These are phyloP conservation scores for Pteropus rufus DNA, from an alignment of 2,797 vertebrate genomes.

Conservation along the genomic window DNA sequence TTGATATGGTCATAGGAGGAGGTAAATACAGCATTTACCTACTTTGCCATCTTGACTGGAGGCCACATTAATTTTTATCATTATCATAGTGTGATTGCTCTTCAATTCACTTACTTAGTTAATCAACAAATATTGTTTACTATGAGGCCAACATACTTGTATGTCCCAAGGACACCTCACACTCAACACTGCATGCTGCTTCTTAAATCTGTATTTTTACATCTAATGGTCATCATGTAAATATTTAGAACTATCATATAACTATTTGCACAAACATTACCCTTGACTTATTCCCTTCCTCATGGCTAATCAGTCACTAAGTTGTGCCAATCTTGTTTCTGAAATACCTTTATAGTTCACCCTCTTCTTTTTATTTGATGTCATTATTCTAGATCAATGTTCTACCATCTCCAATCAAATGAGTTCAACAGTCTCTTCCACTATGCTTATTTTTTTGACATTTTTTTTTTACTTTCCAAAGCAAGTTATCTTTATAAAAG, in stretches of 20 bases:
- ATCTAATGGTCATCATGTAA: not conserved
- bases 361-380: not conserved
- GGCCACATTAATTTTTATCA: not conserved
- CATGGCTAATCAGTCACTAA: not conserved
- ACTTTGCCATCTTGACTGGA: no score
- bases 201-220: not conserved
- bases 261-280: not conserved
- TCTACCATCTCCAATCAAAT: not conserved
- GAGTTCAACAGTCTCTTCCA: not conserved
- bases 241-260: not conserved
- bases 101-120: not conserved
- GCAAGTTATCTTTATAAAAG: not conserved
- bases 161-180: not conserved
- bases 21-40: no score
- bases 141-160: not conserved
- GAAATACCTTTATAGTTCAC: not conserved
- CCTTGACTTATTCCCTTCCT: not conserved
- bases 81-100: not conserved
- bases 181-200: not conserved
- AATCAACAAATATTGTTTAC: not conserved
- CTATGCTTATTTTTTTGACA: not conserved
- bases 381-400: not conserved
- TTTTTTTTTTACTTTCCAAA: not conserved
- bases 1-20: no score
- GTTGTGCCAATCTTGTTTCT: not conserved